phyloP scores from a whole-genome alignment of 2,888 invertebrate species.

The Cheilosia impressa region DNA sequence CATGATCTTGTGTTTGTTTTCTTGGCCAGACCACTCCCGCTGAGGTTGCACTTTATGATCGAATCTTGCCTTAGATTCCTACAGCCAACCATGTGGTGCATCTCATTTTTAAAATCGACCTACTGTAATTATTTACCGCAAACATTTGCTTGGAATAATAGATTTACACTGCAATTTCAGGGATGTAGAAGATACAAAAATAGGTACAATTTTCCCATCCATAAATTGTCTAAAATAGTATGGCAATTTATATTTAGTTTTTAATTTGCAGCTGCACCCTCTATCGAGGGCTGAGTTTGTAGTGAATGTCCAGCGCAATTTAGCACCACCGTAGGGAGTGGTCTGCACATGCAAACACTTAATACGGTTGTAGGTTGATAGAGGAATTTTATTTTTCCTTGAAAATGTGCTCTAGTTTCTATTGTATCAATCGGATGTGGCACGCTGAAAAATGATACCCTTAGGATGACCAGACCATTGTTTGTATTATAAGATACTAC shows the following conservation, averaged over 20 bases:
- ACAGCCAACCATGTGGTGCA: conserved; percentile 24
- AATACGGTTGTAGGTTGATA: not conserved
- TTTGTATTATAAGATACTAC: not conserved
- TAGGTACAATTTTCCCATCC: not conserved
- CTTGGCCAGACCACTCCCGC: conserved; percentile 42
- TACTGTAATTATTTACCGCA: not conserved
- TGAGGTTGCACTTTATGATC: conserved; percentile 31
- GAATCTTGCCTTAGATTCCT: conserved; percentile 12
- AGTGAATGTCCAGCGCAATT: not conserved
- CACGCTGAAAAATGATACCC: conserved; percentile 30
- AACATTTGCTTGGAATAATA: not conserved
- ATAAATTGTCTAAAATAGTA: not conserved
- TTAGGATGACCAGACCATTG: conserved; percentile 1
- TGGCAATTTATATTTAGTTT: conserved; percentile 16
- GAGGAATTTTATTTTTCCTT: conserved; percentile 16
- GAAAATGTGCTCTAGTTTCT: not conserved
- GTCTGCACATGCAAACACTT: conserved; percentile 17
- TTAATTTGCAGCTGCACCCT: conserved; percentile 50
- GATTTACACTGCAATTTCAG: not conserved
- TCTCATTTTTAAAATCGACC: conserved; percentile 8
- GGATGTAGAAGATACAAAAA: not conserved
- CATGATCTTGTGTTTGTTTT: conserved; percentile 49
- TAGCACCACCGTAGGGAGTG: conserved; percentile 33
- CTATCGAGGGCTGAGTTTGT: conserved; percentile 6
- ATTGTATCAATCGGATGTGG: not conserved